These are phyloP conservation scores for Myripristis jacobus DNA, from an alignment of 2,797 vertebrate species.

Conservation along the genomic window DNA sequence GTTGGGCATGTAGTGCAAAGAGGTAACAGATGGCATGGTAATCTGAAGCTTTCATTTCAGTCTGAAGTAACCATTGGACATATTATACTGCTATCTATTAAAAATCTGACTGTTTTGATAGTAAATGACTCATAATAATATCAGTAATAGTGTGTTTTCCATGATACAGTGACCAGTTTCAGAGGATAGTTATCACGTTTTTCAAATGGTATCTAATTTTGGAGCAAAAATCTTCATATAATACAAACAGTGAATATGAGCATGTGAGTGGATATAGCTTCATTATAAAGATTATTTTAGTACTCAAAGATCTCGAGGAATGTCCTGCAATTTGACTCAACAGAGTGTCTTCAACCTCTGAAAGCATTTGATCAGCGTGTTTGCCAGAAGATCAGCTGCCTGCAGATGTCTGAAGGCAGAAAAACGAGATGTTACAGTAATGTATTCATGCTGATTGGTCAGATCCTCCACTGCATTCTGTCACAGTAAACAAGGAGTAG, in stretches of 20 bases:
- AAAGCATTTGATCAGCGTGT: slow-evolving; percentile 1
- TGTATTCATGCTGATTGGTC: background rate
- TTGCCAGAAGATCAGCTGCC: background rate
- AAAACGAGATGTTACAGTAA: too few relatives aligned
- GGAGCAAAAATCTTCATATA: background rate
- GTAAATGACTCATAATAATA: background rate
- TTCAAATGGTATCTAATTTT: background rate
- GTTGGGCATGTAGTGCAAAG: too few relatives aligned
- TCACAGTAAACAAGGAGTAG: slow-evolving; percentile 1
- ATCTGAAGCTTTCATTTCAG: too few relatives aligned
- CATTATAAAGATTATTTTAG: background rate
- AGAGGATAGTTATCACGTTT: too few relatives aligned
- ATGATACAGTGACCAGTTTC: too few relatives aligned
- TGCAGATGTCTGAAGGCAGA: too few relatives aligned
- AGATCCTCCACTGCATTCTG: slow-evolving; percentile 7
- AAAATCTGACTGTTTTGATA: too few relatives aligned
- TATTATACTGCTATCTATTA: too few relatives aligned
- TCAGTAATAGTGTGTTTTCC: too few relatives aligned
- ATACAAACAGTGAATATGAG: too few relatives aligned
- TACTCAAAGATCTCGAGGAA: slow-evolving; percentile 4
- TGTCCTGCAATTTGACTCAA: slow-evolving; percentile 12
- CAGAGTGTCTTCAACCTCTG: slow-evolving; percentile 2
- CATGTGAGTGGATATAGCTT: background rate
- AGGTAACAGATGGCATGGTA: too few relatives aligned
- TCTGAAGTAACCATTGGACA: too few relatives aligned